Base-by-base conservation (phyloP, 2,888 invertebrate species). In the Tigriopus californicus region DNA sequence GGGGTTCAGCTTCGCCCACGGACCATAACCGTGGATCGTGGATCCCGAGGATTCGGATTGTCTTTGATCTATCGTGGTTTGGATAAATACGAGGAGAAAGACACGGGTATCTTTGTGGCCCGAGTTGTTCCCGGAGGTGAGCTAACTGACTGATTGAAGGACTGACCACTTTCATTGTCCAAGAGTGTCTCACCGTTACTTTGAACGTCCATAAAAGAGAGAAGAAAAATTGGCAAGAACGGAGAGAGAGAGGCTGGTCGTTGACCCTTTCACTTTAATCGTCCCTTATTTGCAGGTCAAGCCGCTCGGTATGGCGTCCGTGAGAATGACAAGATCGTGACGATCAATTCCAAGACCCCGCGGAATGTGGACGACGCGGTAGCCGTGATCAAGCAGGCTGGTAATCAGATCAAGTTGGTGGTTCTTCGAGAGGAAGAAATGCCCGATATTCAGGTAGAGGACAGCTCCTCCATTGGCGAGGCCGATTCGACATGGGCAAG, bases 21-120 rank as follows among this genome's bases (percentile, higher is more conserved):
- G 15, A 33, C 51, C 20, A 59, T 59, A 15, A 49, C 48, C 15
- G 59, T 59, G 13, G 59, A 59, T n/a, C 15, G 59, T 41, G 49
- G 59, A 13, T 40, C 51, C 41, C 25, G 52, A 25, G 59, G 59
- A 8, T 59, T 59, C 52, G 59, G 59, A 13, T 52, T 59, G 10
- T 52, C 52, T 41, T 42, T 59, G 41, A 59, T 59, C 20, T 59
- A 59, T 24, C 47, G 58, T 13, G 59, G 59, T 3, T 41, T 59
- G 22, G 59, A 59, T 24, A 59, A 59, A 42, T 59, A 59, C 41
- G 59, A 59, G 52, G 49, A 59, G 41, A 59, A 59, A 42, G 59
- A 59, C 52, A 59, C 59, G 1, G 59, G 59, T 6, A 59, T 59
- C 15, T 59, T 59, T 42, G 59, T 59, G 24, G 59, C 59, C 4